Percentiles rank a stretch among this genome's conserved stretches.
Conservation (phyloP, 2,797 vertebrate species). For the Furcifer pardalis region DNA sequence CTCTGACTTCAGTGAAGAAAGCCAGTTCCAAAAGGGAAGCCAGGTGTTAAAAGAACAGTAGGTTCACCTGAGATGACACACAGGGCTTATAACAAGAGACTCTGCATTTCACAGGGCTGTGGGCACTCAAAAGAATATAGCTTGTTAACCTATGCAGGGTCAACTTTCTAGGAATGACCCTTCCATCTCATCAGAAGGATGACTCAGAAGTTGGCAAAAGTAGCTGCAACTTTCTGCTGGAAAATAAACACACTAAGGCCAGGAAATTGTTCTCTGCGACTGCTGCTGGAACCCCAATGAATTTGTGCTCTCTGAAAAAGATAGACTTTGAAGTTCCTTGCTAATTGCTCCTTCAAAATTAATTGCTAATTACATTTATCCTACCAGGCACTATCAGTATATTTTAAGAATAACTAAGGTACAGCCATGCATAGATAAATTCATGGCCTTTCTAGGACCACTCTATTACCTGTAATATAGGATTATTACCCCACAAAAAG, state of each 20-base stretch:
- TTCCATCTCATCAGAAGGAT: no score
- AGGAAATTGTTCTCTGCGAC: no score
- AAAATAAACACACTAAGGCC: not conserved
- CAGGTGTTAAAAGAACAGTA: not conserved
- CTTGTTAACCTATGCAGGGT: not conserved
- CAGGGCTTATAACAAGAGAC: not conserved
- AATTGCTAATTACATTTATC: slow-evolving; percentile 66
- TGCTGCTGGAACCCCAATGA: not conserved
- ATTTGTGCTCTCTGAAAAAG: not conserved
- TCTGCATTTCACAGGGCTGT: not conserved
- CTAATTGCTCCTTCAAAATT: slow-evolving; percentile 69
- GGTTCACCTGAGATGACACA: not conserved
- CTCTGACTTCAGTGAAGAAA: not conserved
- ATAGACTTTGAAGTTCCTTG: not conserved
- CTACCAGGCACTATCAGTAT: slow-evolving; percentile 73
- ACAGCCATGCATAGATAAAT: slow-evolving; percentile 82
- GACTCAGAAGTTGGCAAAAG: not conserved
- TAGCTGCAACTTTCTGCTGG: no score
- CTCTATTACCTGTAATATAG: slow-evolving; percentile 56
- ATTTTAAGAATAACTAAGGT: slow-evolving; percentile 66
- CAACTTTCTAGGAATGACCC: not conserved
- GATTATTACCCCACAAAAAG: slow-evolving; percentile 44
- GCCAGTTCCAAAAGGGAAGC: not conserved
- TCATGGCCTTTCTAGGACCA: slow-evolving; percentile 65
- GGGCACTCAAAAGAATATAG: not conserved